Conservation (phyloP, 2,888 invertebrate genomes). For the Eurois occulta region DNA sequence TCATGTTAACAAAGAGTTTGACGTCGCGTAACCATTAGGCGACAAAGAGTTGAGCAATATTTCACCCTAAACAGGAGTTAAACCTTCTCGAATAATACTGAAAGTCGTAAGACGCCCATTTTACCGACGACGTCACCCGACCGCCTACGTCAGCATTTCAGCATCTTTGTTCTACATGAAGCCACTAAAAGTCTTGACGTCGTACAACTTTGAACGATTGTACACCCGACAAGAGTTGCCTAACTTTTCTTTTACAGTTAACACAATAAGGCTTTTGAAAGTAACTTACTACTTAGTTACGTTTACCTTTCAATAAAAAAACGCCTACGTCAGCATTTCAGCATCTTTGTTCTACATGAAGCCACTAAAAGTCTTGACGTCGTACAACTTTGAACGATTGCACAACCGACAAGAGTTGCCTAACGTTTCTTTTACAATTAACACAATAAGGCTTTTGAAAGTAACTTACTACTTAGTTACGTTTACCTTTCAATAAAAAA, state of each 20-base stretch:
- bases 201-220: constrained; percentile 31
- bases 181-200: constrained; percentile 29
- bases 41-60: constrained; percentile 42
- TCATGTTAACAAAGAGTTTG: constrained; percentile 7
- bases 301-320: not conserved
- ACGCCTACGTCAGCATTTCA: no score
- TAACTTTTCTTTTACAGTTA: constrained; percentile 27
- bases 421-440: no score
- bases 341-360: no score
- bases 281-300: constrained; percentile 11
- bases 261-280: not conserved
- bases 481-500: no score
- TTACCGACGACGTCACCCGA: constrained; percentile 13
- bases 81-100: constrained; percentile 8
- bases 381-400: no score
- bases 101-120: constrained; percentile 4
- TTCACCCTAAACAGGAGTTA: constrained; percentile 28
- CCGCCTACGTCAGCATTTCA: constrained; percentile 37
- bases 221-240: constrained; percentile 17
- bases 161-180: constrained; percentile 40
- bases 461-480: no score
- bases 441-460: no score
- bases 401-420: no score
- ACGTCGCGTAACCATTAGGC: constrained; percentile 11
- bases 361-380: no score